A percentile compares a stretch with the other conserved stretches of the same genome.
phyloP scores from a whole-genome alignment of 2,113 vertebrate species.

The Fulmarus glacialis region DNA sequence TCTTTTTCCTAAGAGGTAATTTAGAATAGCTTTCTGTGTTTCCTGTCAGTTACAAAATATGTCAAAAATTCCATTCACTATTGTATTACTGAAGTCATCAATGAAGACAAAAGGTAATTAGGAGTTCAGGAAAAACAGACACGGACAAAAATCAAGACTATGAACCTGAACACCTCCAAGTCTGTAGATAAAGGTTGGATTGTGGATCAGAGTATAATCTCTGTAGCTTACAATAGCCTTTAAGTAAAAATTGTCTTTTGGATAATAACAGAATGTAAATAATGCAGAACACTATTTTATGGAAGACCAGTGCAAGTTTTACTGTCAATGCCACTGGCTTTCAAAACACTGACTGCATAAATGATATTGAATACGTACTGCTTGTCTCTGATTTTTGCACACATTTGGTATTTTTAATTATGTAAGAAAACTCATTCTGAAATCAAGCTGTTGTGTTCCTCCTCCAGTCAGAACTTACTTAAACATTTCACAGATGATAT shows the following conservation, averaged over 20 bases:
- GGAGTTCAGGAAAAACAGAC: background rate
- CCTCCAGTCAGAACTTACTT: background rate
- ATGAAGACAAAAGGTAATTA: background rate
- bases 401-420: background rate
- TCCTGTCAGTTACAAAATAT: background rate
- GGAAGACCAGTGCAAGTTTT: background rate
- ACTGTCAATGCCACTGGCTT: background rate
- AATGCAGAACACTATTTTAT: background rate
- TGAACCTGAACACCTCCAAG: background rate
- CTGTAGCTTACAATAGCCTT: background rate
- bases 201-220: background rate
- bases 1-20: background rate
- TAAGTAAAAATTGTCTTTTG: background rate
- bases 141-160: background rate
- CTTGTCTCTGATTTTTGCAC: background rate
- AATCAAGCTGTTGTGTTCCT: background rate
- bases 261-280: background rate
- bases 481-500: background rate
- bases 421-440: background rate
- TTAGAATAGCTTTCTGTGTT: background rate
- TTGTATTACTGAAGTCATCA: background rate
- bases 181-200: background rate
- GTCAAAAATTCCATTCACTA: background rate
- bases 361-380: background rate
- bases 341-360: background rate